These are phyloP conservation scores for Ramphastos sulfuratus DNA, from an alignment of 2,113 vertebrate genomes.

Conservation along the genomic window DNA sequence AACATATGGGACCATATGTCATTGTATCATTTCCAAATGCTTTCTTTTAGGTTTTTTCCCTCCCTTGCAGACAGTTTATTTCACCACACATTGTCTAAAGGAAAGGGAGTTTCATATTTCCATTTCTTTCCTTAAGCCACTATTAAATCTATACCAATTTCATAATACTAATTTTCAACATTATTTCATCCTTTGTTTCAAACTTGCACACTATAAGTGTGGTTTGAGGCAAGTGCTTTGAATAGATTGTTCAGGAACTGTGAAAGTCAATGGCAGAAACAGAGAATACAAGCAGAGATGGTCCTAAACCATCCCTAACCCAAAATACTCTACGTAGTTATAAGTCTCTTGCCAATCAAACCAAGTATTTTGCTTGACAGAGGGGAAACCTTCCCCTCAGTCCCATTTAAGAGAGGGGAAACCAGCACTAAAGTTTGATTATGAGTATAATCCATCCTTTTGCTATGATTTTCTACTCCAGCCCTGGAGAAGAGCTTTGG, in stretches of 20 bases:
- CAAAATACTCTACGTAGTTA: background rate
- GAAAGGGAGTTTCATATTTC: conserved; percentile 30
- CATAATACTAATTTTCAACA: conserved; percentile 42
- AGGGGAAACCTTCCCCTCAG: background rate
- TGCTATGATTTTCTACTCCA: conserved; percentile 33
- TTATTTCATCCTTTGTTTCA: conserved; percentile 42
- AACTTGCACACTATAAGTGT: background rate
- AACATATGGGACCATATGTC: conserved; percentile 55
- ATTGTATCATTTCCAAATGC: conserved; percentile 64
- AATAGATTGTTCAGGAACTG: background rate
- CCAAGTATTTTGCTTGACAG: background rate
- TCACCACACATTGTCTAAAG: conserved; percentile 26
- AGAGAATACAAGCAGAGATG: background rate
- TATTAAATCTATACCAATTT: conserved; percentile 53
- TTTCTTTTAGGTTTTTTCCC: conserved; percentile 19
- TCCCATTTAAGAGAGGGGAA: background rate
- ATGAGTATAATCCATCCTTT: background rate
- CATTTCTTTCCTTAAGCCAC: conserved; percentile 29
- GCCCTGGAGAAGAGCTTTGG: background rate
- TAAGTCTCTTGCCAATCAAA: background rate
- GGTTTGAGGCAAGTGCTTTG: conserved; percentile 30
- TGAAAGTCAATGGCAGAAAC: background rate
- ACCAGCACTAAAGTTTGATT: background rate
- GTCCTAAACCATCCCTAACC: background rate
- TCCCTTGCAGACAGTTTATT: background rate